Evolutionary conservation across 2,797 vertebrate species (phyloP).

Genomic region (Scolopax bukidnonensis): DNA sequence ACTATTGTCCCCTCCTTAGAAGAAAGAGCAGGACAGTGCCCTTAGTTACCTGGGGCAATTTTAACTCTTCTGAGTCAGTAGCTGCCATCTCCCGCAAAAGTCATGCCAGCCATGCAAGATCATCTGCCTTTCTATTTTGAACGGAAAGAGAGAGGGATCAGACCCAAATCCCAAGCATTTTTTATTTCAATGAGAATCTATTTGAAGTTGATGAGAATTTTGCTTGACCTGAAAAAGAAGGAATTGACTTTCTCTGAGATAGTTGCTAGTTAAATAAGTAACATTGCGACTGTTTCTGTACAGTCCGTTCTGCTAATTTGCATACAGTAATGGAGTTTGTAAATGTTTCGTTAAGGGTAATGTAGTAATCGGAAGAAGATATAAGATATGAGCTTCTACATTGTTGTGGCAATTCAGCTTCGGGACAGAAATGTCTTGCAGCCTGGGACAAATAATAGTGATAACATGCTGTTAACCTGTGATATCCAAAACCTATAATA

Average conservation of each 20-base stretch:
- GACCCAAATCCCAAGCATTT: background rate
- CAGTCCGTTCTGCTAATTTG: background rate
- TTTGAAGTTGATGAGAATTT: background rate
- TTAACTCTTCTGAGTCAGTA: background rate
- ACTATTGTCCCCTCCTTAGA: background rate
- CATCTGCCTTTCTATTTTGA: background rate
- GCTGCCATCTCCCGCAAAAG: background rate
- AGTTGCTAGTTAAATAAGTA: background rate
- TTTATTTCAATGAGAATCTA: background rate
- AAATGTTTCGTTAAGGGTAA: background rate
- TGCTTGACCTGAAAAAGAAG: background rate
- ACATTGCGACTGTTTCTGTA: background rate
- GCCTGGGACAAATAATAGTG: background rate
- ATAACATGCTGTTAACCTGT: background rate
- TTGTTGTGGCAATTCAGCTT: background rate
- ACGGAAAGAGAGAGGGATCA: background rate
- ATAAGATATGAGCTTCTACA: background rate
- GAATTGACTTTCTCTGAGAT: background rate
- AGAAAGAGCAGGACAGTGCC: background rate
- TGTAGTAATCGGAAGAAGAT: background rate
- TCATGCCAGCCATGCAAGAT: background rate
- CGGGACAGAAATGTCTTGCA: background rate
- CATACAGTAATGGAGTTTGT: background rate
- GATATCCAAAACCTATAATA: background rate
- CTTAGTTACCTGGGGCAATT: background rate